Evolutionary conservation across 2,888 invertebrate genomes (phyloP), one percentile per base, ranked within the genome.

Genomic region (Diarsia mendica): DNA sequence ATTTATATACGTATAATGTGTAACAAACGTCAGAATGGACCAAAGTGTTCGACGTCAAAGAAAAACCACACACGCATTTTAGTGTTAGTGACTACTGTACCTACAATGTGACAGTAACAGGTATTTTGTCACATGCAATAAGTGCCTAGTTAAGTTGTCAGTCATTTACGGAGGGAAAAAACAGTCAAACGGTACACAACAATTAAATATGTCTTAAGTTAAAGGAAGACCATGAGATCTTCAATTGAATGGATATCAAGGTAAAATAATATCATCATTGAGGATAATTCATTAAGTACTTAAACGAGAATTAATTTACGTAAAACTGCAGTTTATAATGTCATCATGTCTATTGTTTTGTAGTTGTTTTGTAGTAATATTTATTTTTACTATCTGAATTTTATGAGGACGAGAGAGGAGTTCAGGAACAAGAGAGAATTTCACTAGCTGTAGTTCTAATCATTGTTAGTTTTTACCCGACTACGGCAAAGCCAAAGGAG

Each of bases 201-300:
- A 23, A 78, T 58, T 64, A 78, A 78, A 78, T 64, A 8, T 51
- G 49, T 33, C 77, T 33, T 33, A 55, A 63, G 69, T 46, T 75
- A 76, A 64, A 63, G 61, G 69, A 77, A 69, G 39, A 78, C 55
- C 72, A 65, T 72, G 72, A 79, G 23, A 77, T 65, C 79, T 79
- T 78, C 55, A 46, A 77, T 58, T 46, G 77, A 71, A 77, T 78
- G 20, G 33, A 51, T 79, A 72, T 79, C 79, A 77, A 77, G 77
- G 77, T 77, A 23, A 79, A 70, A 71, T 71, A 64, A 55, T 60
- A 69, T 61, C 48, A 77, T 65, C 18, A 58, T 51, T 65, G 53
- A 72, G 77, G 72, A 65, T 72, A 65, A 72, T 51, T 33, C 20
- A 72, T 71, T 51, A 55, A 13, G 4, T 55, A 58, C 49, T 64